Conservation (phyloP, 2,888 invertebrate genomes). For the Phalangium opilio region DNA sequence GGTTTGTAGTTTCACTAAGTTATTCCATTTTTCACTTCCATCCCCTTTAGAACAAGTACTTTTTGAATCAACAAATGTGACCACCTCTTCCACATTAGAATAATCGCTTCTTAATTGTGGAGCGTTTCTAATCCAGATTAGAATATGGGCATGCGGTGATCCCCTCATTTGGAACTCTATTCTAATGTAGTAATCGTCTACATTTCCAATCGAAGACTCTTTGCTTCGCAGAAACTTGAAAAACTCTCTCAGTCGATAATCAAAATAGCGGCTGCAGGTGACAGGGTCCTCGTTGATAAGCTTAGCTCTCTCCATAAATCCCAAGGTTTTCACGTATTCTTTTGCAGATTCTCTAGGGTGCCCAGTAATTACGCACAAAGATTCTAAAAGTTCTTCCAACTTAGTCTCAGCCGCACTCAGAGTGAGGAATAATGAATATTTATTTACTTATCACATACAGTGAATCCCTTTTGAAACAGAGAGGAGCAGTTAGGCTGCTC, state of each 20-base stretch:
- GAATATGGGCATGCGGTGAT: slow-evolving; percentile 1
- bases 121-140: neutral
- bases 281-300: slow-evolving; percentile 20
- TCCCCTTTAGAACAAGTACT: neutral
- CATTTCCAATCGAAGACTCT: neutral
- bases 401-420: slow-evolving; percentile 21
- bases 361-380: slow-evolving; percentile 16
- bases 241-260: slow-evolving; percentile 15
- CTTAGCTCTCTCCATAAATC: neutral
- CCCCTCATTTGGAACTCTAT: slow-evolving; percentile 2
- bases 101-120: neutral
- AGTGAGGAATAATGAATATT: no score
- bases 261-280: slow-evolving; percentile 21
- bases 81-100: neutral
- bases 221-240: slow-evolving; percentile 5
- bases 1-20: neutral
- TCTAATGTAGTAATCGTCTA: neutral
- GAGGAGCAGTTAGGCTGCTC: no score
- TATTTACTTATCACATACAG: no score
- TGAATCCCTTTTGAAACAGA: no score
- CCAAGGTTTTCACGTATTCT: no score
- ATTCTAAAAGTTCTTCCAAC: slow-evolving; percentile 20
- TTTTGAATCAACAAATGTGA: no score
- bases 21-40: neutral
- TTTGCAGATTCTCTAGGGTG: no score